Evolutionary conservation across 2,888 invertebrate genomes (phyloP).

Genomic region (Tridacna gigas): DNA sequence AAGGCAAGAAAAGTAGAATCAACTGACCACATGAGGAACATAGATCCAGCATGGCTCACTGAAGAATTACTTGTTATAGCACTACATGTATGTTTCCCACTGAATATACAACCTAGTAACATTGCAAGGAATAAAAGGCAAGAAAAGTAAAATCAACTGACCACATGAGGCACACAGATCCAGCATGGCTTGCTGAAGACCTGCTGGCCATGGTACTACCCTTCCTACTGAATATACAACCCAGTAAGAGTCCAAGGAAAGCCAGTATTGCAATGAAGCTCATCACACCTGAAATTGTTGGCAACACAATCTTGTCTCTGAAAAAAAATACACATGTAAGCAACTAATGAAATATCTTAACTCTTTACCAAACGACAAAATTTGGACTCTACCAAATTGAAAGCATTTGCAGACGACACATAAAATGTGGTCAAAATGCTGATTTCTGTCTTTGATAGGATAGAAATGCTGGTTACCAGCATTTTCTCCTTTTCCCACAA

Average conservation of each 20-base stretch:
- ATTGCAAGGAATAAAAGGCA: too few species aligned
- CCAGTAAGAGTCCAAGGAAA: conserved; percentile 24
- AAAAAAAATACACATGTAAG: background rate
- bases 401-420: too few species aligned
- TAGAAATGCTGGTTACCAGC: too few species aligned
- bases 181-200: conserved; percentile 29
- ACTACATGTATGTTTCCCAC: background rate
- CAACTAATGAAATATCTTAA: too few species aligned
- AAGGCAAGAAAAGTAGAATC: background rate
- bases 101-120: conserved; percentile 27
- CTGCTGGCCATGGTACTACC: background rate
- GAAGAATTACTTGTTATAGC: conserved; percentile 8
- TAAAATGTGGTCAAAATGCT: too few species aligned
- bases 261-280: conserved; percentile 15
- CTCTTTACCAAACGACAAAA: too few species aligned
- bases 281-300: background rate
- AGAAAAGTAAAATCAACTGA: background rate
- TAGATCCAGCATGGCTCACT: conserved; percentile 30
- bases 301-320: conserved; percentile 14
- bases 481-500: too few species aligned
- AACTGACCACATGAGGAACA: conserved; percentile 22
- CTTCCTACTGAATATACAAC: conserved; percentile 14
- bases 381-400: too few species aligned
- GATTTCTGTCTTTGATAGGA: too few species aligned
- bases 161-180: conserved; percentile 26